Conservation (phyloP, 64 coral and sea anemone species). For the Dendronephthya gigantea region DNA sequence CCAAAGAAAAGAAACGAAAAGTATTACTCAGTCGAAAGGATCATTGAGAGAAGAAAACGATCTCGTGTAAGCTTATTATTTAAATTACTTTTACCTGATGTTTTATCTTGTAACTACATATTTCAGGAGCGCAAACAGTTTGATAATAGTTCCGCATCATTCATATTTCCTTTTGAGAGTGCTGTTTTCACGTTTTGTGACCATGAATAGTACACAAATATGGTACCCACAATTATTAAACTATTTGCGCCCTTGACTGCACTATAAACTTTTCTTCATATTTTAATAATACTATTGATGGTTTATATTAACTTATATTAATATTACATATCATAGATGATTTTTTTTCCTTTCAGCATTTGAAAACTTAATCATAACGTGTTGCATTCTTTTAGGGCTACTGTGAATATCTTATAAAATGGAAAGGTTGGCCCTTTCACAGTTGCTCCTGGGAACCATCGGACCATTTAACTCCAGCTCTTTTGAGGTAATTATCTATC, state of each 20-base stretch:
- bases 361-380: neutral
- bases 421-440: constrained; percentile 3
- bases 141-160: neutral
- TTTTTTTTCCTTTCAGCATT: neutral
- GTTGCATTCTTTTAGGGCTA: neutral
- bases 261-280: too few relatives aligned
- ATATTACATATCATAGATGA: neutral
- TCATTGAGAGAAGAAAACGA: neutral
- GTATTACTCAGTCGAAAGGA: neutral
- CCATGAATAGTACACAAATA: neutral
- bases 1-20: neutral
- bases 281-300: too few relatives aligned
- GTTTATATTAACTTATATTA: too few relatives aligned
- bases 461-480: too few relatives aligned
- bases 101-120: neutral
- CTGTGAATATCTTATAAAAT: constrained; percentile 12
- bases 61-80: neutral
- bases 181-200: neutral
- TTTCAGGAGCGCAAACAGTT: neutral
- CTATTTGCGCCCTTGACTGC: neutral
- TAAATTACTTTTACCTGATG: neutral
- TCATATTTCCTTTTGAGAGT: too few relatives aligned
- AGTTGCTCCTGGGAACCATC: neutral
- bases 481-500: neutral
- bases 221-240: neutral